phyloP scores from a whole-genome alignment of 2,888 invertebrate genomes.

The Escarpia spicata region DNA sequence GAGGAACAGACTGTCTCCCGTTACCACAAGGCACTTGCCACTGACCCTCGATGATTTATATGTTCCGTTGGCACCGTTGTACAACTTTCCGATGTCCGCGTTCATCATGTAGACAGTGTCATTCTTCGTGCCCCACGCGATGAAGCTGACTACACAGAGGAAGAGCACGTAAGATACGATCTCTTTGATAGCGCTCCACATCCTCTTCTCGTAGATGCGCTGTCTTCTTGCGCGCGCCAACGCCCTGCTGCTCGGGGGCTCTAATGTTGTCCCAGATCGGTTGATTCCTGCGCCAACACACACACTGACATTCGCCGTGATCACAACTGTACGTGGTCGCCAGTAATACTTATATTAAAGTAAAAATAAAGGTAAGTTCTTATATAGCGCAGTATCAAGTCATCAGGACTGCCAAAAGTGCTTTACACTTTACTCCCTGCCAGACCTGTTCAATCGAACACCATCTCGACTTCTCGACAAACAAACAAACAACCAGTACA shows the following conservation, averaged over 20 bases:
- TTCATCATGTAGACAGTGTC: slow-evolving; percentile 27
- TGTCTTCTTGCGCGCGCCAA: slow-evolving; percentile 22
- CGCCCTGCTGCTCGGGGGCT: slow-evolving; percentile 6
- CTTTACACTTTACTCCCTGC: too few species aligned
- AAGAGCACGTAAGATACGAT: slow-evolving; percentile 27
- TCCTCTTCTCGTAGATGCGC: slow-evolving; percentile 26
- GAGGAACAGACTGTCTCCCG: too few species aligned
- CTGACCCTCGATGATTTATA: background rate
- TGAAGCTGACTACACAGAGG: slow-evolving; percentile 34
- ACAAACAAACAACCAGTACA: too few species aligned
- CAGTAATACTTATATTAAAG: background rate
- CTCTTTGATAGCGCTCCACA: slow-evolving; percentile 29
- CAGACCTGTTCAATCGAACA: too few species aligned
- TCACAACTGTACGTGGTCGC: background rate
- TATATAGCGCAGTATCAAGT: too few species aligned
- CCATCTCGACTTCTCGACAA: too few species aligned
- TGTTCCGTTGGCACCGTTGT: background rate
- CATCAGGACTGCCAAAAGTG: too few species aligned
- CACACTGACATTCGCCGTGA: background rate
- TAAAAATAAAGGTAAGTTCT: too few species aligned
- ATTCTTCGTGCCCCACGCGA: slow-evolving; percentile 33
- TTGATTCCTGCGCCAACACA: background rate
- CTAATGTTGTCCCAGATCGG: background rate
- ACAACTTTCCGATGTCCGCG: background rate
- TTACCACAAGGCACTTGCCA: background rate